Base-by-base conservation (phyloP, 2,113 vertebrate species). In the Tympanuchus pallidicinctus region DNA sequence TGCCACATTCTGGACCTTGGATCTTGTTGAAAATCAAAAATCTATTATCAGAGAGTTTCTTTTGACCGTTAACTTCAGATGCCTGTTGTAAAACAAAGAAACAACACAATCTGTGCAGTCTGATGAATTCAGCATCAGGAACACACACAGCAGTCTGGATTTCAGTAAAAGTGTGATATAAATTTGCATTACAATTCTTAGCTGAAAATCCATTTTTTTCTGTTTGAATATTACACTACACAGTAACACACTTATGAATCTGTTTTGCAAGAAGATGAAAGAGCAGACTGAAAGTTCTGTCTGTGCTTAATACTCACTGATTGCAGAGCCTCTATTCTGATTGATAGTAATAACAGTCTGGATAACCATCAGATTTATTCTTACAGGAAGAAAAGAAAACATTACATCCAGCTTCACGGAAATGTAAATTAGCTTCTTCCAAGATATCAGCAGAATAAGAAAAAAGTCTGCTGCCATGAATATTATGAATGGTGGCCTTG, bases 241-340 rank as follows among this genome's bases (percentile, higher is more conserved):
- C 11, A 13, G 1, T 1, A 2, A 7, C 20, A 8, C 52, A 34
- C 4, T n/a, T 63, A 4, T 34, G 21, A 48, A 5, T 27, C 11
- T 63, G 0, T 15, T 59, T 74, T 36, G 24, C 10, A 72, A 10
- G 36, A 66, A 45, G 18, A 40, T 7, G 36, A 73, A 63, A 75
- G 20, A 82, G 6, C 15, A 84, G n/a, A 18, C 10, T n/a, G 65
- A 38, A 82, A 70, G 6, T 5, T 78, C 57, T 50, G 36, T 65
- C 36, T 59, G 17, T 91, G 66, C 42, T 13, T 73, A 65, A 52
- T 2, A 5, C 12, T 28, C 8, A 1, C 59, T 54, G 52, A 43
- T 15, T 18, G 13, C 13, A 54, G 4, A 40, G 11, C n/a, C 17
- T 80, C 60, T 77, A 12, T n/a, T 67, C 36, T 48, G 38, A 10